A percentile compares a stretch with the other conserved stretches of the same genome.
These are phyloP conservation scores for Dendrolimus punctatus DNA, from an alignment of 1,140 invertebrate genomes.

Conservation along the genomic window DNA sequence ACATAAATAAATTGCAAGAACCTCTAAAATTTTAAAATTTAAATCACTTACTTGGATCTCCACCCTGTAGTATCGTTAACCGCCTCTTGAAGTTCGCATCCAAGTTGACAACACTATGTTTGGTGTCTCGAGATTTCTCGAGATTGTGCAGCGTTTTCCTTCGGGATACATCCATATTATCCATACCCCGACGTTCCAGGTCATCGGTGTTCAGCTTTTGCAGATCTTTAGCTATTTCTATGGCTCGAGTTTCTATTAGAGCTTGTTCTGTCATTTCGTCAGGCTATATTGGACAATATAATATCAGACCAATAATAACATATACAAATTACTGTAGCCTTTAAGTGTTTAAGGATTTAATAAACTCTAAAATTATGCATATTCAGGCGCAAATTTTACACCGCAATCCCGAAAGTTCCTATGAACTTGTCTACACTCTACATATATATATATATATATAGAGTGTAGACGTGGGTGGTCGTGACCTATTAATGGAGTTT, in stretches of 20 bases:
- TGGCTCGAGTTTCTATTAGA: slow-evolving; percentile 88
- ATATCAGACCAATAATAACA: not conserved
- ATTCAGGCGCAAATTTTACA: too few species aligned
- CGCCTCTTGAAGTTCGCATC: slow-evolving; percentile 94
- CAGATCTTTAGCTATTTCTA: slow-evolving; percentile 93
- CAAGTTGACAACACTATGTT: slow-evolving; percentile 88
- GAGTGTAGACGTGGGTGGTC: too few species aligned
- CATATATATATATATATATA: too few species aligned
- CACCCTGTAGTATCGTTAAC: slow-evolving; percentile 77
- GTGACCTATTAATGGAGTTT: too few species aligned
- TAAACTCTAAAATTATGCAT: too few species aligned
- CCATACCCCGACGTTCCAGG: slow-evolving; percentile 86
- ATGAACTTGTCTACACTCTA: too few species aligned
- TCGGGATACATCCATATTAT: slow-evolving; percentile 82
- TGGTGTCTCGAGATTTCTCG: slow-evolving; percentile 85
- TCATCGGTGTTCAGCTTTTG: slow-evolving; percentile 89
- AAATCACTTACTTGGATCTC: slow-evolving; percentile 28
- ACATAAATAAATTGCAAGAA: too few species aligned
- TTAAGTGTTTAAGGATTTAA: too few species aligned
- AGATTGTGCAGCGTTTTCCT: slow-evolving; percentile 91
- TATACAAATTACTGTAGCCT: not conserved
- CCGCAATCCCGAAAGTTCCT: too few species aligned
- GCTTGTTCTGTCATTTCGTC: slow-evolving; percentile 89
- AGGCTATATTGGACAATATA: slow-evolving; percentile 60
- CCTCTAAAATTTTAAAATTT: too few species aligned